Base-by-base conservation (phyloP, 2,888 invertebrate species). In the Osmoderma eremita region DNA sequence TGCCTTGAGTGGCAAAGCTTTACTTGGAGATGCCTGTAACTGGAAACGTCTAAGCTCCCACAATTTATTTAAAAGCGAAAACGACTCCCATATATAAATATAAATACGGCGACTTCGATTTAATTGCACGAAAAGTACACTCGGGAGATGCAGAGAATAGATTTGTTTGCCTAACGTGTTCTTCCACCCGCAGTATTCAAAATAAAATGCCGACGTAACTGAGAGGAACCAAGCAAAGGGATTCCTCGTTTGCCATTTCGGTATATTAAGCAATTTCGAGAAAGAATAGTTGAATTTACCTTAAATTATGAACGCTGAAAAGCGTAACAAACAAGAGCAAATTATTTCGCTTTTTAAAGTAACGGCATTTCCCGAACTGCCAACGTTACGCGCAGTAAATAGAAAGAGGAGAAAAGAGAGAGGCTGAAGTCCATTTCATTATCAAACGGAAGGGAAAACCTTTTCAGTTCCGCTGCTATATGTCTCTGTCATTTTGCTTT, bases 351-450 rank as follows among this genome's bases (percentile, higher is more conserved):
- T 38, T 50, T 50, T 63, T 39, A 41, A 15, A 18, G 22, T 18
- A 38, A 42, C 49, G 49, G 51, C 63, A 41, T 63, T 63, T 63
- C 63, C 63, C 24, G 63, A 63, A 63, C 20, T 18, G 49, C 49
- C n/a, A 45, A 50, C 51, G 63, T 30, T 41, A 41, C 50, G 63
- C 39, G 51, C 51, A 63, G 51, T 63, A 63, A 63, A 51, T 63
- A 51, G 50, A 13, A 50, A 20, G 18, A 4, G 17, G 10, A 36
- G 17, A 53, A 38, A 17, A 36, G 36, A 24, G 49, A 51, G 63
- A 24, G 18, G 13, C 42, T 12, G 13, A 58, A 42, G 58, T 42
- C 42, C 45, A 51, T 51, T 51, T 63, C 63, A 63, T 63, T 63
- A 63, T 38, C 15, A 63, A 51, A 15, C 50, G 51, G 63, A 63